Base-by-base conservation (phyloP, 2,888 invertebrate genomes). In the Cheilosia vulpina region DNA sequence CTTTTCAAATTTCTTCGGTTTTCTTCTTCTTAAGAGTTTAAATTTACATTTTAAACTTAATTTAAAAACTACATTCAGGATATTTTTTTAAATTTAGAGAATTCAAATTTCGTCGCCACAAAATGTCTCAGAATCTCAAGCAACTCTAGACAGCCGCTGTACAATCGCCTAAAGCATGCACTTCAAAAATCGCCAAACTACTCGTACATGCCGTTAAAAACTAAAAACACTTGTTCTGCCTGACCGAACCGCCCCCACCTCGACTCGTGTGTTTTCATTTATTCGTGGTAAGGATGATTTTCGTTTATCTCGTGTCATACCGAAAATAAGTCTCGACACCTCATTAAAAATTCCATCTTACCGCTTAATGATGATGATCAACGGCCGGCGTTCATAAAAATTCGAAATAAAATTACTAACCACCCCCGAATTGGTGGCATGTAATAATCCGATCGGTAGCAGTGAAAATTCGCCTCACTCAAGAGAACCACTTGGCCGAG, bases 311-410 rank as follows among this genome's bases (percentile, higher is more conserved):
- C 17, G 17, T 27, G n/a, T 38, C 53, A 24, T 31, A 31, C 47
- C 31, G 34, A 58, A 55, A 34, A 41, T 55, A 62, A 31, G 13
- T 27, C 62, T 41, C 47, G 34, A 69, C 41, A 81, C 45, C 58
- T 71, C 34, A 77, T 72, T 60, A 66, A 72, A 66, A 62, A 62
- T 66, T 66, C 41, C 47, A 62, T 72, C 55, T 62, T 24, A 66
- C 57, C 41, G 38, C 62, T 45, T 66, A 66, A 62, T 50, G 34
- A 69, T 60, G 58, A 73, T 73, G 31, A 68, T 75, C 19, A 45
- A 53, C 27, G 38, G 55, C 47, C 41, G 38, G 53, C 31, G 53
- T 41, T 34, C 47, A 52, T 65, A 52, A 66, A 80, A 77, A 71
- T 41, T 66, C n/a, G 11, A 77, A 73, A 62, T 57, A 68, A 68